Percentiles rank a stretch among this genome's conserved stretches.
phyloP scores from a whole-genome alignment of 2,113 vertebrate genomes.

The Cephalopterus ornatus region DNA sequence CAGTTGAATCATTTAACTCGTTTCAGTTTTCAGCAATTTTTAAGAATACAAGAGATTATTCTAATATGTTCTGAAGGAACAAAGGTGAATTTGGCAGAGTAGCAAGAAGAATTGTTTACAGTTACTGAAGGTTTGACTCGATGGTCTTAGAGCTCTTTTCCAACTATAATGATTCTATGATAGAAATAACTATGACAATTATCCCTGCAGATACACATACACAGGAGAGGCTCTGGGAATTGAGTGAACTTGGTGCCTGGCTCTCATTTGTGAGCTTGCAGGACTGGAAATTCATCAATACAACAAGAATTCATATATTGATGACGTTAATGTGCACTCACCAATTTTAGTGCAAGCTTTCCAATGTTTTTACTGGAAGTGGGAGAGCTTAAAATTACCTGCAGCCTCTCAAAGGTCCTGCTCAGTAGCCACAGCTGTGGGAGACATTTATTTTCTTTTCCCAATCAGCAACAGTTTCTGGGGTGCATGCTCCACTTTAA shows the following conservation, averaged over 20 bases:
- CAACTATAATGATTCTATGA: neutral
- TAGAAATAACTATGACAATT: neutral
- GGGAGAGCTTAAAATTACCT: neutral
- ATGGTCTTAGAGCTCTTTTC: neutral
- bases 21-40: neutral
- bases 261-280: neutral
- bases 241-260: neutral
- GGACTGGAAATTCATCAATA: neutral
- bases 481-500: neutral
- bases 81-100: neutral
- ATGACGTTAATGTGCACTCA: neutral
- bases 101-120: neutral
- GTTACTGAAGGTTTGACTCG: neutral
- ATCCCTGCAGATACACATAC: neutral
- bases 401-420: neutral
- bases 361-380: neutral
- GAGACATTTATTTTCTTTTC: neutral
- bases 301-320: neutral
- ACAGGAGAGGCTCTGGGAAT: neutral
- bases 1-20: neutral
- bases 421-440: neutral
- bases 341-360: neutral
- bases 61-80: neutral
- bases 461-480: neutral
- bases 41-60: neutral